Conservation (phyloP, 2,888 invertebrate genomes). For the Drosophila cognata region DNA sequence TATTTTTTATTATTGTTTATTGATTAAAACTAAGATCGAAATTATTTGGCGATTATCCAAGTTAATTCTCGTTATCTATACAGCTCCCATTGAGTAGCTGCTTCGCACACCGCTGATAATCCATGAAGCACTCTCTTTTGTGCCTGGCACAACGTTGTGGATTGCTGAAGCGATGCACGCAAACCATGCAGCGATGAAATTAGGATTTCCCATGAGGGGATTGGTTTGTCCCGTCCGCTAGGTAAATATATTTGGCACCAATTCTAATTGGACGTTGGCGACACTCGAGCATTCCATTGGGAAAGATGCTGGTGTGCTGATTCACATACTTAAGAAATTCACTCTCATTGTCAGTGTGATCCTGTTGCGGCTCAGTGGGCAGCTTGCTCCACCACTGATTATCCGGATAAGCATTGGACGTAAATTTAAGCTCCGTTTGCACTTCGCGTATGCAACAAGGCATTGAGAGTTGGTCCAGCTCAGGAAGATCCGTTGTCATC, state of each 20-base stretch:
- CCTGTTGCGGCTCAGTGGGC: neutral
- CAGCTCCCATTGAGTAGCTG: neutral
- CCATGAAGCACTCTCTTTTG: slow-evolving; percentile 33
- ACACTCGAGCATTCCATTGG: slow-evolving; percentile 71
- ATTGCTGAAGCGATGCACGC: slow-evolving; percentile 39
- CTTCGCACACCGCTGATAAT: slow-evolving; percentile 15
- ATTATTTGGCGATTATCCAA: neutral
- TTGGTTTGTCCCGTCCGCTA: slow-evolving; percentile 20
- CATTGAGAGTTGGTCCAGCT: neutral
- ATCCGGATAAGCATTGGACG: slow-evolving; percentile 58
- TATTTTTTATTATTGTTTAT: slow-evolving; percentile 41
- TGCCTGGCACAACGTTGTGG: slow-evolving; percentile 28
- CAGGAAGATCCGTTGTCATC: neutral
- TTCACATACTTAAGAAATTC: slow-evolving; percentile 40
- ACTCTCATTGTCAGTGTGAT: neutral
- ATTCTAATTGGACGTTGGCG: slow-evolving; percentile 5
- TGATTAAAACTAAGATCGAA: neutral
- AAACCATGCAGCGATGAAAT: slow-evolving; percentile 43
- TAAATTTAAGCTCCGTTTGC: slow-evolving; percentile 22
- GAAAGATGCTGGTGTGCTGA: slow-evolving; percentile 49
- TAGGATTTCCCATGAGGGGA: neutral
- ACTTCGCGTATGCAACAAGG: slow-evolving; percentile 23
- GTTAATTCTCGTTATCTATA: neutral
- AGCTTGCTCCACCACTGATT: slow-evolving; percentile 9
- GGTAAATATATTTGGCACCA: slow-evolving; percentile 31